Percentiles rank a stretch among this genome's conserved stretches.
phyloP scores from a whole-genome alignment of 2,888 invertebrate species.

The Leucania comma region DNA sequence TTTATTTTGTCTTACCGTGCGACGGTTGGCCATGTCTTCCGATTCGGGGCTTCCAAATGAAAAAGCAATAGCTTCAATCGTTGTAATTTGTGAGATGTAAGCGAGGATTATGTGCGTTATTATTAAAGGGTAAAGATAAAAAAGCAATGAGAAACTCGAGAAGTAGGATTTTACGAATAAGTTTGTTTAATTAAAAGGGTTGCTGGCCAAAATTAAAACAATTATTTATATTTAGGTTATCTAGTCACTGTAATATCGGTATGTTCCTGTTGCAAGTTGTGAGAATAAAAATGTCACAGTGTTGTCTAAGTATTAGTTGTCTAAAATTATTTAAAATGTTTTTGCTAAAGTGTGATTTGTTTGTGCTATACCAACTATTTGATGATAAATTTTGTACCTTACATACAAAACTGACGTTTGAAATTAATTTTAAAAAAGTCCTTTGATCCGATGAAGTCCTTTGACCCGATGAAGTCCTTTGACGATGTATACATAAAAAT shows the following conservation, averaged over 20 bases:
- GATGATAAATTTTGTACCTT: slow-evolving; percentile 37
- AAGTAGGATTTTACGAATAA: background rate
- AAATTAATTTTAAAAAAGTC: too few species aligned
- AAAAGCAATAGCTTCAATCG: slow-evolving; percentile 49
- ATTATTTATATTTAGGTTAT: slow-evolving; percentile 57
- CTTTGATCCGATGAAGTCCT: too few species aligned
- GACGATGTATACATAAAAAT: background rate
- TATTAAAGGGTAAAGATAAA: slow-evolving; percentile 5
- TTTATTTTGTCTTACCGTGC: slow-evolving; percentile 9
- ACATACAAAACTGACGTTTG: background rate
- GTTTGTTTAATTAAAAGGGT: background rate
- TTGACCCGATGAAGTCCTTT: too few species aligned
- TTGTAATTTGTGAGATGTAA: slow-evolving; percentile 10
- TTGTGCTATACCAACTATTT: slow-evolving; percentile 11
- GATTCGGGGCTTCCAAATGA: slow-evolving; percentile 47
- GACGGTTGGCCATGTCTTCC: slow-evolving; percentile 30
- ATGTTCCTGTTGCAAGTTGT: slow-evolving; percentile 79
- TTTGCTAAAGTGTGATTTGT: slow-evolving; percentile 32
- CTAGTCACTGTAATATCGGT: slow-evolving; percentile 72
- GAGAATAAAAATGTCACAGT: slow-evolving; percentile 59
- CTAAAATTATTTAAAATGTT: slow-evolving; percentile 33
- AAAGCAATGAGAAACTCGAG: background rate
- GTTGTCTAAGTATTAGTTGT: slow-evolving; percentile 36
- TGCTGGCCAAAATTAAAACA: slow-evolving; percentile 60
- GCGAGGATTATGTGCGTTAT: slow-evolving; percentile 6